These are phyloP conservation scores for Platycnemis pennipes DNA, from an alignment of 2,888 invertebrate genomes.

Conservation along the genomic window DNA sequence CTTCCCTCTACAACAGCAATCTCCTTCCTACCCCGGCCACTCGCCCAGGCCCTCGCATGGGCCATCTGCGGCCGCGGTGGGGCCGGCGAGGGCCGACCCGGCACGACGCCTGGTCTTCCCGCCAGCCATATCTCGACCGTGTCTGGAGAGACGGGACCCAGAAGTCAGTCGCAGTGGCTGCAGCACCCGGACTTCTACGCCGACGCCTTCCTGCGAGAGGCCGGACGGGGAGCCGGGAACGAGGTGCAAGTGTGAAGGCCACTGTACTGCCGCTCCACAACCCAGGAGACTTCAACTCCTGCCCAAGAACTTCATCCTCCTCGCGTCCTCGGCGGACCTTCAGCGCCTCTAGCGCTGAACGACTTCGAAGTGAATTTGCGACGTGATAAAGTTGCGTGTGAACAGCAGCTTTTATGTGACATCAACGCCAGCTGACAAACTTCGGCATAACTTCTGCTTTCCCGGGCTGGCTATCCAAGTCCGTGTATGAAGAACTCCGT, in stretches of 20 bases:
- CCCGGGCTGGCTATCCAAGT: no score
- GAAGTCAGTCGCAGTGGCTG: background rate
- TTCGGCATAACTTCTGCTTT: background rate
- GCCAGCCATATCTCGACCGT: background rate
- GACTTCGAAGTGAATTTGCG: no score
- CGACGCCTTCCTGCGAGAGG: constrained; percentile 52
- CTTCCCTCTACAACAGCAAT: background rate
- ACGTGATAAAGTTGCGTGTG: no score
- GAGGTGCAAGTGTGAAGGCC: constrained; percentile 50
- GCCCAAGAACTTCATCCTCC: no score
- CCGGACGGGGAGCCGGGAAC: constrained; percentile 50
- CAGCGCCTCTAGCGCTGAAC: no score
- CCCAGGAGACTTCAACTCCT: background rate
- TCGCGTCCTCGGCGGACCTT: no score
- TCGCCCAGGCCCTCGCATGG: background rate
- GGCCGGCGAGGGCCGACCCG: background rate
- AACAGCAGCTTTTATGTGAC: no score
- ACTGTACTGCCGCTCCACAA: background rate
- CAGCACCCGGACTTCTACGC: constrained; percentile 56
- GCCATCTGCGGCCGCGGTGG: background rate
- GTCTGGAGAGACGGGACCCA: background rate
- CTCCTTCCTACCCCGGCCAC: background rate
- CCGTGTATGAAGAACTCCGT: background rate
- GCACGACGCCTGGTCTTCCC: no score
- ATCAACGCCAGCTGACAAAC: background rate